Conservation (phyloP, 2,797 vertebrate genomes). For the Pygocentrus nattereri region DNA sequence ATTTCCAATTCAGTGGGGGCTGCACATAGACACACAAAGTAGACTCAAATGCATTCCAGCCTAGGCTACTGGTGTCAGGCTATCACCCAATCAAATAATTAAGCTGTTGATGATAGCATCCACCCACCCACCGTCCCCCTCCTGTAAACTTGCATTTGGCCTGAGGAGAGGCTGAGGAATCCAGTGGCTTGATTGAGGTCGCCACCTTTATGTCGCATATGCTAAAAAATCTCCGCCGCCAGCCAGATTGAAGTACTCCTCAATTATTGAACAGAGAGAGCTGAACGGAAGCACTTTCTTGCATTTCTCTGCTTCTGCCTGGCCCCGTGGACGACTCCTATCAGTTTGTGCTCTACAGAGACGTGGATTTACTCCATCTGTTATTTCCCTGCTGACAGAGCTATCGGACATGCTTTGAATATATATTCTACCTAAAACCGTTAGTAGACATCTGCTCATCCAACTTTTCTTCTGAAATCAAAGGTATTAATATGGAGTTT, state of each 20-base stretch:
- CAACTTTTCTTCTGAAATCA: not conserved
- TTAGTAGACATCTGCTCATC: not conserved
- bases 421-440: not conserved
- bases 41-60: not conserved
- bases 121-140: not conserved
- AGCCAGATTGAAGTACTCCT: constrained; percentile 74
- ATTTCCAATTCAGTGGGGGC: not conserved
- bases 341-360: constrained; percentile 20
- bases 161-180: constrained; percentile 62
- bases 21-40: not conserved
- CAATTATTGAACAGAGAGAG: constrained; percentile 76
- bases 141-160: constrained; percentile 51
- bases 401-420: constrained; percentile 1
- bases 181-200: constrained; percentile 76
- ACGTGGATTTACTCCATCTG: constrained; percentile 32
- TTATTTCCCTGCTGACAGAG: constrained; percentile 22
- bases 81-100: constrained; percentile 66
- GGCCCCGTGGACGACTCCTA: constrained; percentile 39
- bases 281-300: not conserved
- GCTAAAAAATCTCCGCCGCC: constrained; percentile 69
- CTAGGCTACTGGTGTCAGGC: constrained; percentile 31
- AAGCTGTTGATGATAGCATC: constrained; percentile 63
- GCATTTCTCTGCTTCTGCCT: constrained; percentile 23
- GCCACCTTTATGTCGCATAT: constrained; percentile 66
- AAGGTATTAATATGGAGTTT: not conserved